Evolutionary conservation across 2,888 invertebrate genomes (phyloP).

Genomic region (Formica aserva): DNA sequence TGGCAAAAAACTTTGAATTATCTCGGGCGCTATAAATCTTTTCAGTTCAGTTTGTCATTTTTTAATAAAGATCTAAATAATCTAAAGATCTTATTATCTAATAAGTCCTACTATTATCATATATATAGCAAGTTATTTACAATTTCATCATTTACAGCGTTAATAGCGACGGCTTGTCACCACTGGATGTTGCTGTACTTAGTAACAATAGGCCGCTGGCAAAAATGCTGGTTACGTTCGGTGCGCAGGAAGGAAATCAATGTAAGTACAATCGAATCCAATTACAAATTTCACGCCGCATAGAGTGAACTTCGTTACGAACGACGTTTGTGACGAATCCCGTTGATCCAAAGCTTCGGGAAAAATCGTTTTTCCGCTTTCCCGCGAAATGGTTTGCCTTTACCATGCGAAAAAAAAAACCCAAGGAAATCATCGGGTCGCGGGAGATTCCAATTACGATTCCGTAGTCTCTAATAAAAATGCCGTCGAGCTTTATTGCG

Average conservation of each 20-base stretch:
- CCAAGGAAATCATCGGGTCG: constrained; percentile 31
- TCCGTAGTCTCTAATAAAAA: constrained; percentile 67
- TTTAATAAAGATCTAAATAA: neutral
- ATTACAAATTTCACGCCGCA: constrained; percentile 29
- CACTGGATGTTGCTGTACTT: constrained; percentile 97
- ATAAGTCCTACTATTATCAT: neutral
- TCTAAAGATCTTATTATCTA: too few relatives aligned
- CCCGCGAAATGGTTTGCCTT: constrained; percentile 1
- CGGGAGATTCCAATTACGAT: constrained; percentile 69
- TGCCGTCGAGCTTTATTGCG: constrained; percentile 65
- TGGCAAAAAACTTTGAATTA: neutral
- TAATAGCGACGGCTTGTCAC: constrained; percentile 95
- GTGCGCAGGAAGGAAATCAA: constrained; percentile 93
- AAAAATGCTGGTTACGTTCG: constrained; percentile 95
- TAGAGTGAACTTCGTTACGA: constrained; percentile 32
- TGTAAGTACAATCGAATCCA: constrained; percentile 88
- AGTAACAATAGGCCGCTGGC: constrained; percentile 95
- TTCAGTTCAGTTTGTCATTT: neutral
- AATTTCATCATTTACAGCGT: constrained; percentile 88
- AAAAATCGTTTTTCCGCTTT: constrained; percentile 16
- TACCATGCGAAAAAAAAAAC: constrained; percentile 31
- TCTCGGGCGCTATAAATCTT: neutral
- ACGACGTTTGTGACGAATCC: constrained; percentile 2
- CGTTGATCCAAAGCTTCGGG: constrained; percentile 20
- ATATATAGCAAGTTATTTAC: neutral